Evolutionary conservation across 2,888 invertebrate species (phyloP).

Genomic region (Eristalis tenax): DNA sequence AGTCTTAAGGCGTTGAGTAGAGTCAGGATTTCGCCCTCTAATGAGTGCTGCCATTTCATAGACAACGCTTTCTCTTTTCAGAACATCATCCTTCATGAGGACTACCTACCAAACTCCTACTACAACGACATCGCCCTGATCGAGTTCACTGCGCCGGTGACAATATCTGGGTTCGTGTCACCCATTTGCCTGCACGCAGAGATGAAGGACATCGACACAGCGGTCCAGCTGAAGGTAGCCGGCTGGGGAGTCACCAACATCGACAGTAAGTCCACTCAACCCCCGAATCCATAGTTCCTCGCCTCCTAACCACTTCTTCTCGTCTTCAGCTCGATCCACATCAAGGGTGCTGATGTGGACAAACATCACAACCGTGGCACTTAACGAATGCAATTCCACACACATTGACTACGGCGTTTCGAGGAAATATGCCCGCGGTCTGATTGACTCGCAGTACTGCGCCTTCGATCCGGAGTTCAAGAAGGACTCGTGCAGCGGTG

Average conservation of each 20-base stretch:
- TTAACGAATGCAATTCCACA: conserved; percentile 59
- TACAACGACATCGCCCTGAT: conserved; percentile 41
- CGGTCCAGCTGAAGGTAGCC: conserved; percentile 74
- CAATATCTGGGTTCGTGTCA: conserved; percentile 46
- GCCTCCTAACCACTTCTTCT: background rate
- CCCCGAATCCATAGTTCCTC: conserved; percentile 28
- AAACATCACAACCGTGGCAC: conserved; percentile 68
- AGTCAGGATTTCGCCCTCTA: no score
- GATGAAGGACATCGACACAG: conserved; percentile 73
- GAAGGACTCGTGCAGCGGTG: conserved; percentile 73
- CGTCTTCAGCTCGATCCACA: conserved; percentile 61
- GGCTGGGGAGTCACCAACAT: conserved; percentile 76
- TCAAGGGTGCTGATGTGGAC: conserved; percentile 70
- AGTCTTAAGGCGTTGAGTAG: no score
- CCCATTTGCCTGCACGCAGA: conserved; percentile 75
- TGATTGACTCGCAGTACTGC: conserved; percentile 71
- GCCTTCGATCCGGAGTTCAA: conserved; percentile 66
- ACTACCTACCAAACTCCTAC: conserved; percentile 73
- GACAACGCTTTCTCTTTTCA: conserved; percentile 45
- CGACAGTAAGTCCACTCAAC: background rate
- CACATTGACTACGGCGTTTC: conserved; percentile 40
- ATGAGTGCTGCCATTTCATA: no score
- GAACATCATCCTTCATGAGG: conserved; percentile 75
- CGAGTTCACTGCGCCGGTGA: conserved; percentile 38
- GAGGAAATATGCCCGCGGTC: conserved; percentile 50